phyloP scores from a whole-genome alignment of 2,888 invertebrate genomes.

The Blastobasis adustella region DNA sequence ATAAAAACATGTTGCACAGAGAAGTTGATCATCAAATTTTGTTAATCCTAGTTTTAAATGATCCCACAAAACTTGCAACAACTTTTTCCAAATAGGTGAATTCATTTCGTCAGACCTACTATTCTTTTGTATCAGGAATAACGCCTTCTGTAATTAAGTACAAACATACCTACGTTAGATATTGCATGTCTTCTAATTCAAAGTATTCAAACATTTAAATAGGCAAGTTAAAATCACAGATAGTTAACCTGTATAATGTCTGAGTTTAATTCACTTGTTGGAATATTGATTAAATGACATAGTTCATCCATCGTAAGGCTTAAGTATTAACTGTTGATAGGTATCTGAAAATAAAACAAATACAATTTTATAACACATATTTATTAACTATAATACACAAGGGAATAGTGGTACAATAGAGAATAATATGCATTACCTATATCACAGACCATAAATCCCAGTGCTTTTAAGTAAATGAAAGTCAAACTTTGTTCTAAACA shows the following conservation, averaged over 20 bases:
- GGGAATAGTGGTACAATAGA: not conserved
- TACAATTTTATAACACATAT: too few relatives aligned
- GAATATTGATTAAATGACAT: slow-evolving; percentile 23
- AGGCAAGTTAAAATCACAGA: slow-evolving; percentile 5
- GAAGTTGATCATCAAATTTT: slow-evolving; percentile 54
- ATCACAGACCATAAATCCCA: not conserved
- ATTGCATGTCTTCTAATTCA: too few relatives aligned
- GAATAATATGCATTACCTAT: not conserved
- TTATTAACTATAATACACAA: too few relatives aligned
- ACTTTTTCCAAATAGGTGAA: slow-evolving; percentile 28
- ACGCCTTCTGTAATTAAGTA: slow-evolving; percentile 37
- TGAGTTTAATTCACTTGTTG: slow-evolving; percentile 26
- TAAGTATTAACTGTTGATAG: too few relatives aligned
- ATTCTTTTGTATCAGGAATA: slow-evolving; percentile 30
- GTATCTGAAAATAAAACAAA: too few relatives aligned
- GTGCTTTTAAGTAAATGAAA: slow-evolving; percentile 36
- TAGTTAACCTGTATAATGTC: slow-evolving; percentile 41
- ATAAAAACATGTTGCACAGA: slow-evolving; percentile 59
- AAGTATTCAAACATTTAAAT: slow-evolving; percentile 3
- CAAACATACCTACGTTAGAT: too few relatives aligned
- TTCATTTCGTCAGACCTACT: slow-evolving; percentile 12
- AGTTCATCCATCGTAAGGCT: slow-evolving; percentile 29
- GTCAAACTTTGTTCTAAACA: slow-evolving; percentile 27
- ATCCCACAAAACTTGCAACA: slow-evolving; percentile 34
- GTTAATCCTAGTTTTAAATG: slow-evolving; percentile 39